Evolutionary conservation across 2,888 invertebrate species (phyloP).

Genomic region (Cephus spinipes): DNA sequence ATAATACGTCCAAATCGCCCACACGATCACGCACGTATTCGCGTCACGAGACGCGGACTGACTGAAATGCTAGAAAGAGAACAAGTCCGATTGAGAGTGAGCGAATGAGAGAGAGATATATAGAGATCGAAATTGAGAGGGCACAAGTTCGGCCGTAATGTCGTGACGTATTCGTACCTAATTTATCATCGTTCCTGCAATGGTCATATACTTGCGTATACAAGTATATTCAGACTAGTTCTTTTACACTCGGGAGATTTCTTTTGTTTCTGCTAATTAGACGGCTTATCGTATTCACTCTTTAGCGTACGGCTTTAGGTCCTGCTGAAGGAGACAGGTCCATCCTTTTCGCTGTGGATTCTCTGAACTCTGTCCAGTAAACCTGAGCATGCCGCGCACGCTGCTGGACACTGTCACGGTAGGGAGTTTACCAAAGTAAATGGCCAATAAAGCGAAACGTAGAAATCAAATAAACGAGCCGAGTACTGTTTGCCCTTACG

Average conservation of each 20-base stretch:
- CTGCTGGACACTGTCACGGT: background rate
- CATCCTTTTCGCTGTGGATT: too few species aligned
- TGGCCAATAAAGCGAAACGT: background rate
- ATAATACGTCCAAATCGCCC: constrained; percentile 3
- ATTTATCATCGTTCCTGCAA: background rate
- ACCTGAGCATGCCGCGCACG: background rate
- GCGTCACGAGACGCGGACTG: constrained; percentile 1
- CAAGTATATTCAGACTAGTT: background rate
- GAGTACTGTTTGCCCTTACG: background rate
- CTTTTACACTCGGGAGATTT: background rate
- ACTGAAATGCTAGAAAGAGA: background rate
- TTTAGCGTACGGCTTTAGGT: too few species aligned
- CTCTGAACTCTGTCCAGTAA: background rate
- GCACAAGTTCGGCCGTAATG: background rate
- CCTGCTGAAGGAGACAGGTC: too few species aligned
- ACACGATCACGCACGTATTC: constrained; percentile 2
- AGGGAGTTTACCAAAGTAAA: background rate
- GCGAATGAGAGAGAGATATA: background rate
- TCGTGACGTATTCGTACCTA: background rate
- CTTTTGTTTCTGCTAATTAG: background rate
- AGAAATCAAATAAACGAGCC: constrained; percentile 1
- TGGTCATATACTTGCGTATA: too few species aligned
- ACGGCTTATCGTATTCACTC: background rate
- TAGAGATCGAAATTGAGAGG: background rate
- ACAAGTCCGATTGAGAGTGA: background rate